Evolutionary conservation across 2,888 invertebrate species (phyloP).

Genomic region (Drosophila vallismaia): DNA sequence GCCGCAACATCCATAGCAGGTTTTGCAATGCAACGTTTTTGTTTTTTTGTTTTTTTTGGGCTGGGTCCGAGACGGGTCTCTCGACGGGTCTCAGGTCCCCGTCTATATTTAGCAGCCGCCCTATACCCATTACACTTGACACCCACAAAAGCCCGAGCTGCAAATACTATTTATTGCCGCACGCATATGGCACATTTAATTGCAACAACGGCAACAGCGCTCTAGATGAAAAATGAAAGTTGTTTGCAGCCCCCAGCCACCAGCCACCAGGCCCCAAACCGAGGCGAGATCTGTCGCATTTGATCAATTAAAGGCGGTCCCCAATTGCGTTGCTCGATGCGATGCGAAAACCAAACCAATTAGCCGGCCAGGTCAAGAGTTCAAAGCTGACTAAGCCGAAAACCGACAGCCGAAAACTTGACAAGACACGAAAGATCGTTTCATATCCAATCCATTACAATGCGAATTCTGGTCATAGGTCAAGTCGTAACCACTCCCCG

Average conservation of each 20-base stretch:
- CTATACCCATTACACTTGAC: slow-evolving; percentile 70
- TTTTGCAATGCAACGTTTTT: slow-evolving; percentile 32
- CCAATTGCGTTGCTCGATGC: slow-evolving; percentile 62
- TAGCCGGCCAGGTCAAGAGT: slow-evolving; percentile 69
- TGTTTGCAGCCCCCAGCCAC: slow-evolving; percentile 54
- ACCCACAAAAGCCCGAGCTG: slow-evolving; percentile 58
- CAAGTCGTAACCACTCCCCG: slow-evolving; percentile 33
- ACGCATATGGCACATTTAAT: slow-evolving; percentile 58
- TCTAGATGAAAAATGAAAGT: slow-evolving; percentile 72
- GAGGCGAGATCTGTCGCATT: slow-evolving; percentile 52
- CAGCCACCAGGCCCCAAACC: slow-evolving; percentile 12
- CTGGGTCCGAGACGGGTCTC: slow-evolving; percentile 26
- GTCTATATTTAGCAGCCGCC: slow-evolving; percentile 73
- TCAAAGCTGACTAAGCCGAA: slow-evolving; percentile 54
- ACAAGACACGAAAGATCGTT: slow-evolving; percentile 10
- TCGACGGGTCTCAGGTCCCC: slow-evolving; percentile 43
- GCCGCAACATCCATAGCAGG: slow-evolving; percentile 37
- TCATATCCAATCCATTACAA: slow-evolving; percentile 26
- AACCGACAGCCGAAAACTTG: slow-evolving; percentile 27
- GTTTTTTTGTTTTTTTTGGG: slow-evolving; percentile 20
- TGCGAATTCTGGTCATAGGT: slow-evolving; percentile 49
- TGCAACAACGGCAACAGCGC: slow-evolving; percentile 49
- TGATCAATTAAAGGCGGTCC: slow-evolving; percentile 68
- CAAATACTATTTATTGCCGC: slow-evolving; percentile 18
- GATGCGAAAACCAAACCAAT: slow-evolving; percentile 57